Evolutionary conservation across 2,888 invertebrate species (phyloP), one percentile per base, ranked within the genome.

Genomic region (Oxycera nigricornis): DNA sequence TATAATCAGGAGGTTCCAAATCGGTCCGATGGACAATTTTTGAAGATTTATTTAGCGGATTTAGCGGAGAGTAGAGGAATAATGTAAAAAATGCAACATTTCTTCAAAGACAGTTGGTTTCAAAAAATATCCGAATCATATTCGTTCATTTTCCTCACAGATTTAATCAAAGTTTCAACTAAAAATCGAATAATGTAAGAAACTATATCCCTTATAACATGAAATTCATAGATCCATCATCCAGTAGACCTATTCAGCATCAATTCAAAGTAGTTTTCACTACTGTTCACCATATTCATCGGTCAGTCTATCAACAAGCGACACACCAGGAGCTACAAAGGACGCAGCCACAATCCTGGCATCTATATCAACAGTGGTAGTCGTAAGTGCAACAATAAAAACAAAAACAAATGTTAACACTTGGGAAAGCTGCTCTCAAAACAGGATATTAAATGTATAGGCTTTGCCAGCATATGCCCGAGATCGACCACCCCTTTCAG

Each of bases 391-490:
- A 41, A 65, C 65, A 65, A 65, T 30, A 65, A 65, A 65, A 65
- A 65, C 65, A 65, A 65, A 65, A 65, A 65, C 65, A 39, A 65
- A 65, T 65, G 65, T 65, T 41, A 65, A 65, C 65, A 65, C 39
- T 41, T 41, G n/a, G 65, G 41, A 65, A 65, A 65, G 65, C 65
- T 65, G 65, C n/a, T 65, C 65, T 65, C n/a, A 65, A 41, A 65
- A 65, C 65, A 65, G 65, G 65, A 65, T 65, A 65, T 65, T 65
- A 65, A 65, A 62, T 20, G 7, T 20, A 30, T 35, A n/a, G 26
- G 62, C 39, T 3, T 14, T 35, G 59, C 17, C 6, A 46, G 46
- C 11, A 11, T 11, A 7, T 35, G 46, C 46, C 3, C 3, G 46
- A 17, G 46, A 11, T 11, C n/a, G 6, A 24, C 55, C 55, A 55